A percentile compares a stretch with the other conserved stretches of the same genome.
These are phyloP conservation scores for Sinocyclocheilus anshuiensis DNA, from an alignment of 2,113 vertebrate species.

Conservation along the genomic window DNA sequence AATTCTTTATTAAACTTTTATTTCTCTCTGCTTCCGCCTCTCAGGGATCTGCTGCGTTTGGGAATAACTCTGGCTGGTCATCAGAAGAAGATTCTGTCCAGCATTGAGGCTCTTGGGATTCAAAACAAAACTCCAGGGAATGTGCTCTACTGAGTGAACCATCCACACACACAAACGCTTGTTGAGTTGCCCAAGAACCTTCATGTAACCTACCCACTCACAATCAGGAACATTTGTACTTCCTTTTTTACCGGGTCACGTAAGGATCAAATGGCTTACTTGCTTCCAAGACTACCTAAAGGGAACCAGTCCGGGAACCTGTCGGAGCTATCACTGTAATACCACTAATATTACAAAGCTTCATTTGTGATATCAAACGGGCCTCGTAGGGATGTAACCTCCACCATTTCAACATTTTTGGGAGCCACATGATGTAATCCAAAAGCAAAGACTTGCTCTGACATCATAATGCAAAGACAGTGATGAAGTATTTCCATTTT, in stretches of 20 bases:
- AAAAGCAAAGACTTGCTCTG: neutral
- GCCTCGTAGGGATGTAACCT: constrained; percentile 10
- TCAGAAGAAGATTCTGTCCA: constrained; percentile 84
- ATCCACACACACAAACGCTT: constrained; percentile 31
- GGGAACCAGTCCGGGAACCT: neutral
- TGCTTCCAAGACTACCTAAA: constrained; percentile 30
- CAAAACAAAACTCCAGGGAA: constrained; percentile 73
- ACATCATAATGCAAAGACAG: neutral
- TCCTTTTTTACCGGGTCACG: neutral
- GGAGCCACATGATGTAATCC: neutral
- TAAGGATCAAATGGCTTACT: neutral
- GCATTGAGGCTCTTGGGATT: constrained; percentile 79
- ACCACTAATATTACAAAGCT: constrained; percentile 50
- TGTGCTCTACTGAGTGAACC: constrained; percentile 72
- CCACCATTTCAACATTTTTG: neutral
- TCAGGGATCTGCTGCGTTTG: constrained; percentile 80
- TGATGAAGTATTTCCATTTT: constrained; percentile 24
- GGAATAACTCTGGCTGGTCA: constrained; percentile 84
- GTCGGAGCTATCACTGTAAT: constrained; percentile 50
- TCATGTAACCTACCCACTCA: constrained; percentile 51
- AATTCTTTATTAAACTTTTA: neutral
- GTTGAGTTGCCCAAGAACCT: constrained; percentile 16
- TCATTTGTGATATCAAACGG: constrained; percentile 55
- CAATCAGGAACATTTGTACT: constrained; percentile 52
- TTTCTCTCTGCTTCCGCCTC: neutral